phyloP scores from a whole-genome alignment of 2,797 vertebrate species.

The Prionace glauca region DNA sequence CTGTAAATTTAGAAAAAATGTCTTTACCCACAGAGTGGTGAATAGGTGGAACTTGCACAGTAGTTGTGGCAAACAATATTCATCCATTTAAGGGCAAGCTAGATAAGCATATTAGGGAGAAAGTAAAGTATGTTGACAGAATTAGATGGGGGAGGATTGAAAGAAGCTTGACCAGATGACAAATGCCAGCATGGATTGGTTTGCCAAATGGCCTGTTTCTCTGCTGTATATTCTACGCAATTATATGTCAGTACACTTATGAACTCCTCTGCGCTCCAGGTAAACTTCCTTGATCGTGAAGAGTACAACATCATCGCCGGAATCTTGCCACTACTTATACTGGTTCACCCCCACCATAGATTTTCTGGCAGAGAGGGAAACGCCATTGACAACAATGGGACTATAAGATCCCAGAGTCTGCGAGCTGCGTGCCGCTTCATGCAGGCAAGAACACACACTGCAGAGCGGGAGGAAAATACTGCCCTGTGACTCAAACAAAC shows the following conservation, averaged over 20 bases:
- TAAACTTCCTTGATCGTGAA: neutral
- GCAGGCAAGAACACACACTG: too few relatives aligned
- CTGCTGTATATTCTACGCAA: neutral
- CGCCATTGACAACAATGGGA: too few relatives aligned
- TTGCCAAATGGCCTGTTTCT: neutral
- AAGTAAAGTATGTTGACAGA: neutral
- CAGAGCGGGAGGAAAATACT: too few relatives aligned
- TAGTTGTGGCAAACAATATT: neutral
- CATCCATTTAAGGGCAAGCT: neutral
- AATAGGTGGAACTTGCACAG: neutral
- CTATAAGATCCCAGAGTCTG: too few relatives aligned
- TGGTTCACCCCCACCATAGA: too few relatives aligned
- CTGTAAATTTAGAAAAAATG: neutral
- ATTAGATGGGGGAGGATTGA: neutral
- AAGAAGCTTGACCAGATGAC: neutral
- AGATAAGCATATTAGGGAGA: neutral
- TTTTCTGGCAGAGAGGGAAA: too few relatives aligned
- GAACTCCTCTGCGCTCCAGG: neutral
- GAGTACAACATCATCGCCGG: neutral
- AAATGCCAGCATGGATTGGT: neutral
- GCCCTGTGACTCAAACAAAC: neutral
- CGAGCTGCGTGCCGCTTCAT: too few relatives aligned
- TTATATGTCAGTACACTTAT: neutral
- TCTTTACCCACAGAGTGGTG: neutral
- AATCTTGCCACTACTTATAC: too few relatives aligned